A percentile compares a stretch with the other conserved stretches of the same genome.
Conservation (phyloP, 92 coral and sea anemone species). For the Epizoanthus stellaris region DNA sequence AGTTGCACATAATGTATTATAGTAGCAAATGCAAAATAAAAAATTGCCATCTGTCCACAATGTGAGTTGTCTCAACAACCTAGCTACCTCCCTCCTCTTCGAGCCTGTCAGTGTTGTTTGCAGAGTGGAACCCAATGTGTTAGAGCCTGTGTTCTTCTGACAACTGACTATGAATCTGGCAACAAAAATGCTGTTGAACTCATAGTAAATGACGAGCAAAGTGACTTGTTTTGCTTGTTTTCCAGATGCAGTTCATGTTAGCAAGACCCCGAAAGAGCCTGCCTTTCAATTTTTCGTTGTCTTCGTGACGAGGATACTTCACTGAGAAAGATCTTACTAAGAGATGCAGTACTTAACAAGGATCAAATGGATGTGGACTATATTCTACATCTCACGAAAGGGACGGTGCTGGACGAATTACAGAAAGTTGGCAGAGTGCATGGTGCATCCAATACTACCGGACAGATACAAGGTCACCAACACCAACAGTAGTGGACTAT, state of each 20-base stretch:
- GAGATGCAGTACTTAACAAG: conserved; percentile 55
- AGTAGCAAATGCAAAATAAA: conserved; percentile 21
- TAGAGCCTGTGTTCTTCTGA: conserved; percentile 8
- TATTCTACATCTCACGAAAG: conserved; percentile 47
- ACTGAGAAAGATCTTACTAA: conserved; percentile 41
- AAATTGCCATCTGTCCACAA: conserved; percentile 25
- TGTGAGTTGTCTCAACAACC: not conserved
- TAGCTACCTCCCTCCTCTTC: conserved; percentile 30
- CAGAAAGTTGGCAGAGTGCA: conserved; percentile 24
- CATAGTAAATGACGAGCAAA: not conserved
- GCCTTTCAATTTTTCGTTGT: conserved; percentile 45
- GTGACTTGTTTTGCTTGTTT: conserved; percentile 26
- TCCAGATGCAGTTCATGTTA: conserved; percentile 60
- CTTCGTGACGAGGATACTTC: conserved; percentile 36
- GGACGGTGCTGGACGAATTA: conserved; percentile 28
- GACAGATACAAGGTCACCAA: conserved; percentile 52
- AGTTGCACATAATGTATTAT: conserved; percentile 9
- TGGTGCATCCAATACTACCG: conserved; percentile 52
- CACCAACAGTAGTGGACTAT: conserved; percentile 43
- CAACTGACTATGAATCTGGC: conserved; percentile 59
- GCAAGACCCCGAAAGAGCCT: conserved; percentile 60
- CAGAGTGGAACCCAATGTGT: conserved; percentile 12
- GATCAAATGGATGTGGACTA: conserved; percentile 60
- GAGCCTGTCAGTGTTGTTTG: conserved; percentile 28
- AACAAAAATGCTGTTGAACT: conserved; percentile 54